Evolutionary conservation across 1,140 invertebrate species (phyloP).

Genomic region (Brachionus angularis): DNA sequence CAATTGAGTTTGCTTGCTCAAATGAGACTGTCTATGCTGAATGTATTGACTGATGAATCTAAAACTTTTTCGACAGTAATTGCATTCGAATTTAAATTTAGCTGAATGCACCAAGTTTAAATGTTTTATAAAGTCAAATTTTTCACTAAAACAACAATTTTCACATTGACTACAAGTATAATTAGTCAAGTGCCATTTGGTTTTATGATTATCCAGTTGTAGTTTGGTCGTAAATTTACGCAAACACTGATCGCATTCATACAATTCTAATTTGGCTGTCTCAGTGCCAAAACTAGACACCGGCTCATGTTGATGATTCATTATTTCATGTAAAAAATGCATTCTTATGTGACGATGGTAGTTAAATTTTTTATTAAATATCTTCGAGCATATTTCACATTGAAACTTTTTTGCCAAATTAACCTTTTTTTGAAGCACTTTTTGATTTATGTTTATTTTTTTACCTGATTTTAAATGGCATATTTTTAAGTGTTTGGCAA

Average conservation of each 20-base stretch:
- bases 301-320: neutral
- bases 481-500: too few relatives aligned
- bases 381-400: neutral
- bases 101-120: neutral
- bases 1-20: neutral
- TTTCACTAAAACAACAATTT: neutral
- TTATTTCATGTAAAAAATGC: slow-evolving; percentile 10
- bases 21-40: slow-evolving; percentile 8
- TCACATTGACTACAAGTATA: neutral
- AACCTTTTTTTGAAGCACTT: too few relatives aligned
- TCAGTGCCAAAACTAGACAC: neutral
- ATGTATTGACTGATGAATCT: slow-evolving; percentile 2
- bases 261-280: neutral
- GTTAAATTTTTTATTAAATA: slow-evolving; percentile 12
- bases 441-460: too few relatives aligned
- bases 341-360: neutral
- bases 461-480: too few relatives aligned
- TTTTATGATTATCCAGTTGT: neutral
- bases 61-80: slow-evolving; percentile 26
- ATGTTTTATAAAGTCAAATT: slow-evolving; percentile 1
- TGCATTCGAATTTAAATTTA: slow-evolving; percentile 26
- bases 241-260: neutral
- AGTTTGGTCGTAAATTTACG: slow-evolving; percentile 3
- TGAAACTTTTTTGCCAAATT: neutral
- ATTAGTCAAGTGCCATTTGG: slow-evolving; percentile 10